phyloP scores from a whole-genome alignment of 2,113 vertebrate species.

The Cyprinodon brontotheroides region DNA sequence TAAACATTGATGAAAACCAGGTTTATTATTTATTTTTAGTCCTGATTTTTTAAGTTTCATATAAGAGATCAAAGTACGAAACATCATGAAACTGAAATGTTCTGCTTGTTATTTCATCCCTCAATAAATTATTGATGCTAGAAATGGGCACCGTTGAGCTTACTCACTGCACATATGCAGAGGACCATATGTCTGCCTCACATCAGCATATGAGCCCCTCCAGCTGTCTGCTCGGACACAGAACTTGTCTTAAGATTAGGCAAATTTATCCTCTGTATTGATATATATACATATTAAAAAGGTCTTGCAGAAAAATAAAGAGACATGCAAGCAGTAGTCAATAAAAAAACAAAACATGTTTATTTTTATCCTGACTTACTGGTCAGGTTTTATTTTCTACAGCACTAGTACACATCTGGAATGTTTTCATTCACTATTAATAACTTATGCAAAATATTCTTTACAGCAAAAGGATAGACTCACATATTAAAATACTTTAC shows the following conservation, averaged over 20 bases:
- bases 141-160: constrained; percentile 14
- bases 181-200: constrained; percentile 12
- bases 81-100: neutral
- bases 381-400: constrained; percentile 22
- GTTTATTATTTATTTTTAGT: neutral
- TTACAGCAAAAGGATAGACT: constrained; percentile 54
- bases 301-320: constrained; percentile 1
- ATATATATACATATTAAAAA: constrained; percentile 12
- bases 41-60: neutral
- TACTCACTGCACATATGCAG: neutral
- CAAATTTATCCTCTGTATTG: too few species aligned
- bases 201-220: neutral
- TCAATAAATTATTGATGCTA: neutral
- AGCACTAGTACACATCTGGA: constrained; percentile 36
- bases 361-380: constrained; percentile 57
- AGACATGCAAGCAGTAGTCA: neutral
- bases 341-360: constrained; percentile 60
- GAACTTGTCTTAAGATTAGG: neutral
- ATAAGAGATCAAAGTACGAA: neutral
- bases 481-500: constrained; percentile 73
- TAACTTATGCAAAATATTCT: constrained; percentile 69
- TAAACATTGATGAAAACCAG: neutral
- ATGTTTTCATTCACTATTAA: constrained; percentile 59
- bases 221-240: neutral
- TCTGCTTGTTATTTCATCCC: neutral